Evolutionary conservation across 2,113 vertebrate genomes (phyloP), one percentile per base, ranked within the genome.

Genomic region (Pardalotus punctatus): DNA sequence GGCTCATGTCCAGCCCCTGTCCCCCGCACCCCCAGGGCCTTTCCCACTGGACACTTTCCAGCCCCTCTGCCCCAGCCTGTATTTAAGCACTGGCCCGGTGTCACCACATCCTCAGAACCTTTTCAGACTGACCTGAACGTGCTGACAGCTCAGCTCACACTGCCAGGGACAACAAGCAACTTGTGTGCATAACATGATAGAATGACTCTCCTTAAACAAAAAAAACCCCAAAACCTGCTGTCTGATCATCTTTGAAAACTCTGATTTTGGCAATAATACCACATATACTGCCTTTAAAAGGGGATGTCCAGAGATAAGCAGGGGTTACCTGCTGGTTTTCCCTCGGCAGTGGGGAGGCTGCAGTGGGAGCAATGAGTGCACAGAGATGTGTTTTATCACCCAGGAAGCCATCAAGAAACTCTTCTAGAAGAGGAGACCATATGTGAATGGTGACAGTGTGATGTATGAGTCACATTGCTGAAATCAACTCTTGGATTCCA

Each of bases 401-500:
- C 7, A 3, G 51, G 80, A 93, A 94, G 69, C 70, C 74, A 88
- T 88, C 91, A 79, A 80, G 65, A 31, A 92, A 83, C 67, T 40
- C 61, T 78, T 84, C 29, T 48, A 76, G 84, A 81, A 81, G 50
- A 91, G 50, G 53, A 91, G 74, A 71, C 79, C 88, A 84, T 90
- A 90, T 60, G 66, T 7, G 2, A 74, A 22, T 81, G 14, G 56
- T 9, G 10, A 86, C 67, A 89, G 64, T 2, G 70, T 90, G 81
- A 96, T 93, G 45, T 40, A 89, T 31, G 81, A 85, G 62, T 78
- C 81, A 78, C 54, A 31, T 20, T 73, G 93, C 83, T 86, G 78
- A 94, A 94, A 94, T 86, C 84, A 95, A 51, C 88, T 81, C 85
- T 86, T 91, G 71, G 80, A 91, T 93, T 76, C 86, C 93, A 86